A percentile compares a stretch with the other conserved stretches of the same genome.
Evolutionary conservation across 2,113 vertebrate genomes (phyloP).

Genomic region (Ranitomeya imitator): DNA sequence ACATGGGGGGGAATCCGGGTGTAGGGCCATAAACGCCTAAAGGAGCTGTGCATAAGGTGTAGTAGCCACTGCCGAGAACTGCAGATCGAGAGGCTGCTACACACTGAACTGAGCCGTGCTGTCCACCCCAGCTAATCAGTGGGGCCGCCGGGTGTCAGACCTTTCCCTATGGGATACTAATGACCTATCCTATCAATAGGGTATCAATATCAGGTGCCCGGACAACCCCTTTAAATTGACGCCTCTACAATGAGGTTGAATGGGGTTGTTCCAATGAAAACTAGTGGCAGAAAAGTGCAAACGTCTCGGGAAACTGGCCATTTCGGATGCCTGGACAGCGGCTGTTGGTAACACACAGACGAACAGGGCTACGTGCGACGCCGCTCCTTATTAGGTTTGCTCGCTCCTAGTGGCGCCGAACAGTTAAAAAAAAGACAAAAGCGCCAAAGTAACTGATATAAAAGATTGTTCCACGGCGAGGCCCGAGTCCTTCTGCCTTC

Average conservation of each 20-base stretch:
- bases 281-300: background rate
- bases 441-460: conserved; percentile 38
- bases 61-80: too few species aligned
- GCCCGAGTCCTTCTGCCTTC: conserved; percentile 18
- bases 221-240: too few species aligned
- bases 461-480: conserved; percentile 2
- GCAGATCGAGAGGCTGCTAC: too few species aligned
- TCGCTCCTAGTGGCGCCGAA: background rate
- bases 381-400: background rate
- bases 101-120: too few species aligned
- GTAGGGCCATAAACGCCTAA: too few species aligned
- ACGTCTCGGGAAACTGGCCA: background rate
- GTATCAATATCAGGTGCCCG: too few species aligned
- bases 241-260: background rate
- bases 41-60: too few species aligned
- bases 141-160: too few species aligned
- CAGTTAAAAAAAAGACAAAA: conserved; percentile 11
- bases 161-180: too few species aligned
- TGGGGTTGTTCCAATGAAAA: background rate
- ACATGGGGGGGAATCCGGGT: too few species aligned
- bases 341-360: conserved; percentile 27
- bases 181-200: too few species aligned
- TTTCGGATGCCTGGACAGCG: conserved; percentile 7
- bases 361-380: background rate
- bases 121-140: too few species aligned